Conservation (phyloP, 1,140 invertebrate genomes). For the Leguminivora glycinivorella region DNA sequence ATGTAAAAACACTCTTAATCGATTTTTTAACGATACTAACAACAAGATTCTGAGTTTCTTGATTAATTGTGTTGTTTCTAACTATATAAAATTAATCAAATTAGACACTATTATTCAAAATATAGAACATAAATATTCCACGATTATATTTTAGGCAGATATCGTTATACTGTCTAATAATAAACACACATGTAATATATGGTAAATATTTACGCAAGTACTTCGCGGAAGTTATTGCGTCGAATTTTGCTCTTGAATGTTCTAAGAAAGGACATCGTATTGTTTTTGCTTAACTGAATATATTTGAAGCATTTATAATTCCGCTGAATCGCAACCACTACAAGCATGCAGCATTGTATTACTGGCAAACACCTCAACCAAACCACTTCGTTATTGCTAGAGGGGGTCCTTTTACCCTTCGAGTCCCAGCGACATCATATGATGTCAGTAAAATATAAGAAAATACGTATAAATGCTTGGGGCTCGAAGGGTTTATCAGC, state of each 20-base stretch:
- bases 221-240: too few species aligned
- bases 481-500: too few species aligned
- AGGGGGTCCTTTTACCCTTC: neutral
- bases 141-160: neutral
- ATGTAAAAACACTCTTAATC: neutral
- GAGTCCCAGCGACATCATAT: too few species aligned
- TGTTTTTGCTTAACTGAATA: neutral
- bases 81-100: neutral
- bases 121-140: neutral
- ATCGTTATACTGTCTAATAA: too few species aligned
- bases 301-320: conserved; percentile 33
- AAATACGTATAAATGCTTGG: too few species aligned
- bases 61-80: neutral
- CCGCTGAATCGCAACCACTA: conserved; percentile 53
- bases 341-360: conserved; percentile 20
- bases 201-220: too few species aligned
- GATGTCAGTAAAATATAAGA: too few species aligned
- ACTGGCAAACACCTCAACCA: conserved; percentile 23
- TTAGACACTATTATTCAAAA: neutral
- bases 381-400: neutral
- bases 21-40: neutral
- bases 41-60: neutral
- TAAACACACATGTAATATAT: too few species aligned
- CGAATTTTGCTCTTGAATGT: neutral
- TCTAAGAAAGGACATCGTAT: neutral